These are phyloP conservation scores for Chloropsis cyanopogon DNA, from an alignment of 2,113 vertebrate genomes.

Conservation along the genomic window DNA sequence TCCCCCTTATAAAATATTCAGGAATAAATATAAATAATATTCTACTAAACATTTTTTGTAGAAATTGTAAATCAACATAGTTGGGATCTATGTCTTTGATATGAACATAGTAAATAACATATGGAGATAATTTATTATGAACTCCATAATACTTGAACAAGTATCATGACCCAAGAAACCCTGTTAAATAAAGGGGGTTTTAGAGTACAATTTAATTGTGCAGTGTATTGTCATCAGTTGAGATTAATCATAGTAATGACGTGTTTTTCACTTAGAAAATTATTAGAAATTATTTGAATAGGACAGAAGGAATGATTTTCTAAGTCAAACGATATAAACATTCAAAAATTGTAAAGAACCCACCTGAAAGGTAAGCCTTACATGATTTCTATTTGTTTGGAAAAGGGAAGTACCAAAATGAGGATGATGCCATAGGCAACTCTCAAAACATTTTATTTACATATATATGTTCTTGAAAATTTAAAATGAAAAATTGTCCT, in stretches of 20 bases:
- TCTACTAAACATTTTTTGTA: not conserved
- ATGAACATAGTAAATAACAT: not conserved
- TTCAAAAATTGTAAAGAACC: not conserved
- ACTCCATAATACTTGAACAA: slow-evolving; percentile 15
- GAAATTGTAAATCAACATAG: not conserved
- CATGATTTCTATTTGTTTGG: not conserved
- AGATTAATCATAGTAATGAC: slow-evolving; percentile 54
- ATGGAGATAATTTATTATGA: slow-evolving; percentile 24
- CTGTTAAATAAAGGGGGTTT: not conserved
- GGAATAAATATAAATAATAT: not conserved
- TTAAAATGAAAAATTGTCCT: not conserved
- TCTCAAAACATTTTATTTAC: not conserved
- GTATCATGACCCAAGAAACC: not conserved
- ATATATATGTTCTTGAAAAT: not conserved
- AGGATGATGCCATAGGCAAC: not conserved
- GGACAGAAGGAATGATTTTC: not conserved
- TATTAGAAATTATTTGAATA: slow-evolving; percentile 40
- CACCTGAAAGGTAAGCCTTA: not conserved
- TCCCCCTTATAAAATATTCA: not conserved
- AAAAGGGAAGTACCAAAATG: not conserved
- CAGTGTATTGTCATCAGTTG: slow-evolving; percentile 9
- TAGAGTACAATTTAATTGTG: not conserved
- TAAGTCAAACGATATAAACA: slow-evolving; percentile 28
- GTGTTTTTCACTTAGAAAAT: slow-evolving; percentile 27
- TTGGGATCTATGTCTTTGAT: slow-evolving; percentile 7